Base-by-base conservation (phyloP, 2,113 vertebrate genomes). In the Himantopus leucocephalus region DNA sequence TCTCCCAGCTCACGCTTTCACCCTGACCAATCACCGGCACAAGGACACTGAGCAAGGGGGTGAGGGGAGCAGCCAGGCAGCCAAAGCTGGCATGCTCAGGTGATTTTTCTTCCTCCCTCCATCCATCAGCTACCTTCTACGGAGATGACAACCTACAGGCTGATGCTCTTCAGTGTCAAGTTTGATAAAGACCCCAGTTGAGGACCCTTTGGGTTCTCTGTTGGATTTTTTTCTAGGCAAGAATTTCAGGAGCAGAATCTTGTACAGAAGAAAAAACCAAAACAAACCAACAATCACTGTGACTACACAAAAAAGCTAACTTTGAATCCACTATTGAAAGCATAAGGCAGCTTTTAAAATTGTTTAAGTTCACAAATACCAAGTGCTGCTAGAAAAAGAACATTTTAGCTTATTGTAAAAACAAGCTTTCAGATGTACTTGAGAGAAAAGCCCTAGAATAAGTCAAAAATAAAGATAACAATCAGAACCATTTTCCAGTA, bases 401-500 rank as follows among this genome's bases (percentile, higher is more conserved):
- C 14, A 88, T 92, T 92, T 91, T 71, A 81, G 82, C 63, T 95
- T 94, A 78, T 35, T 76, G 48, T 75, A 94, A 94, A 95, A 90
- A 55, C 35, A 91, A 70, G 67, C 82, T 94, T 97, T 94, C 56
- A 72, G 1, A 72, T 41, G 16, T 64, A 37, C 79, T 87, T 77
- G 82, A 92, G 45, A 94, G 94, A 97, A 97, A 91, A 80, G 37
- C 80, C 81, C 55, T 87, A 74, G 70, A 84, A 80, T 26, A 87
- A 90, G 30, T 79, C 4, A 93, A 88, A 91, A 90, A 95, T 94
- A 88, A 89, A 86, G 59, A 81, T 9, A 88, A 86, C 96, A 98
- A 95, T 67, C 80, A 92, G 91, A 97, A 88, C 14, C 6, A 73
- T 80, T 96, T 83, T 60, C 66, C 76, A 92, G 41, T 35, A 88